Conservation (phyloP, 2,888 invertebrate genomes). For the Mechanitis messenoides region DNA sequence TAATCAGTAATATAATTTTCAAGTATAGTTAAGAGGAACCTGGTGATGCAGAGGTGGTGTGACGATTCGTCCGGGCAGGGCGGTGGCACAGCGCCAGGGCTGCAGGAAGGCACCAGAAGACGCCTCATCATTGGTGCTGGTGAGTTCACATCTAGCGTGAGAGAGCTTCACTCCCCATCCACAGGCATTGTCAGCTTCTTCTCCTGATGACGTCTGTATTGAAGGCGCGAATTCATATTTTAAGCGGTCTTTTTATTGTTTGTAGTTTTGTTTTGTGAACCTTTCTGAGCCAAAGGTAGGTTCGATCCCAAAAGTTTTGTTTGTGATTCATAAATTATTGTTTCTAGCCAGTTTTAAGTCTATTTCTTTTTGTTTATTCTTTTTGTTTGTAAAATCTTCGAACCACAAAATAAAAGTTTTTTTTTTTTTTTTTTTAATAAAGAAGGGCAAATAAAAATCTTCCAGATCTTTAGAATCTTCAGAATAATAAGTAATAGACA, state of each 20-base stretch:
- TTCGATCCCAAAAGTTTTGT: no score
- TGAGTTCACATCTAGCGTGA: slow-evolving; percentile 59
- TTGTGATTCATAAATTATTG: no score
- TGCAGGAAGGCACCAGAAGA: slow-evolving; percentile 47
- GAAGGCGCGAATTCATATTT: neutral
- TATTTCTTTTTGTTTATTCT: no score
- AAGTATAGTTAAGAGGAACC: slow-evolving; percentile 34
- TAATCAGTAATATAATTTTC: no score
- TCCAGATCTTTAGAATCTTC: neutral
- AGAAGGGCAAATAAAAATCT: neutral
- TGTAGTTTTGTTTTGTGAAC: no score
- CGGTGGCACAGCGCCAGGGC: slow-evolving; percentile 64
- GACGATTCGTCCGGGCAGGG: slow-evolving; percentile 61
- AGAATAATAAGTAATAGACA: no score
- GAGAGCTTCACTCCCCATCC: slow-evolving; percentile 64
- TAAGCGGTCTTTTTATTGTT: no score
- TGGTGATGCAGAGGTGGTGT: slow-evolving; percentile 59
- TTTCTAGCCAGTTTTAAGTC: no score
- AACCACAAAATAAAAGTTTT: no score
- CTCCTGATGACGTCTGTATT: slow-evolving; percentile 49
- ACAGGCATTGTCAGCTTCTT: slow-evolving; percentile 52
- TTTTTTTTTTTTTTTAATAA: no score
- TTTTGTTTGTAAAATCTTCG: no score
- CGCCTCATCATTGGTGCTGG: slow-evolving; percentile 44
- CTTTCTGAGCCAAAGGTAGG: no score